These are phyloP conservation scores for Pantala flavescens DNA, from an alignment of 1,140 invertebrate species.

Conservation along the genomic window DNA sequence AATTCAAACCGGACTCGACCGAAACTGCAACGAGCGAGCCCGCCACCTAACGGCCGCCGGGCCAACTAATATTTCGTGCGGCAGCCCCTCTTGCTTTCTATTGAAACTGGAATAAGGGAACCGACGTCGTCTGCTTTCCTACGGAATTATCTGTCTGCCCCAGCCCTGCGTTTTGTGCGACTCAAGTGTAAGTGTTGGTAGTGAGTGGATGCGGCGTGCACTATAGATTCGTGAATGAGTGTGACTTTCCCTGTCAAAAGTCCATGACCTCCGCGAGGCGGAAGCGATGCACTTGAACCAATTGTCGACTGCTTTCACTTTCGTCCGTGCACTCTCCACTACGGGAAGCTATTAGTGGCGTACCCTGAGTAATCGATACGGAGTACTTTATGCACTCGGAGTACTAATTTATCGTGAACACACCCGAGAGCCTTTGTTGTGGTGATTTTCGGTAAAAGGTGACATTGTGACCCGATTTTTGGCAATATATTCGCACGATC, in stretches of 20 bases:
- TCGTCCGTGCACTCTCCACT: neutral
- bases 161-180: neutral
- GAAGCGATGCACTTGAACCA: slow-evolving; percentile 7
- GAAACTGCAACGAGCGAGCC: neutral
- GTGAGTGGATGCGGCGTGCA: neutral
- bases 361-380: neutral
- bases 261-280: neutral
- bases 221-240: neutral
- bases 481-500: too few relatives aligned
- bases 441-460: too few relatives aligned
- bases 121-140: neutral
- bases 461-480: too few relatives aligned
- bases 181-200: neutral
- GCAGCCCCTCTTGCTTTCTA: slow-evolving; percentile 1
- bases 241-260: slow-evolving; percentile 8
- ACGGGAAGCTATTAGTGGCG: neutral
- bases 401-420: too few relatives aligned
- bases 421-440: too few relatives aligned
- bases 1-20: neutral
- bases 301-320: neutral
- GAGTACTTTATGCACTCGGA: too few relatives aligned
- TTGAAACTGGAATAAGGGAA: neutral
- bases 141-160: neutral
- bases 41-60: neutral
- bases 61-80: slow-evolving; percentile 8